Evolutionary conservation across 2,888 invertebrate genomes (phyloP).

Genomic region (Scaeva pyrastri): DNA sequence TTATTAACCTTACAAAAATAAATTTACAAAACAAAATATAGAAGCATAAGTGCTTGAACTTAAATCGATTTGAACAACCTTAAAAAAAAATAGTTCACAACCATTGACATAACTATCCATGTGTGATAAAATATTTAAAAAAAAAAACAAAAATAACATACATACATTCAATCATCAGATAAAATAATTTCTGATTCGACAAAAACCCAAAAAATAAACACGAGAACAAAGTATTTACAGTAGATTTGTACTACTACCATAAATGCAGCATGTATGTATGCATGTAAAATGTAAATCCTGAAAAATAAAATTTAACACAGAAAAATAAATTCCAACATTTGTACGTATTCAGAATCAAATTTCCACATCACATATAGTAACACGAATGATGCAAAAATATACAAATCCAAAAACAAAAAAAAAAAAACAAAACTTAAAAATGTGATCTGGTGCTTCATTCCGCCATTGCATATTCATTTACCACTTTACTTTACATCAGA

Average conservation of each 20-base stretch:
- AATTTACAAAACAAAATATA: no score
- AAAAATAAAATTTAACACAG: no score
- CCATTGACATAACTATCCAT: no score
- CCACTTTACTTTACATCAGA: slow-evolving; percentile 20
- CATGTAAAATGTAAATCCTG: no score
- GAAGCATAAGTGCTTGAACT: no score
- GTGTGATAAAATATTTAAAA: not conserved
- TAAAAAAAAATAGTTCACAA: no score
- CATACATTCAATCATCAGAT: not conserved
- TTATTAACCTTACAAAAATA: no score
- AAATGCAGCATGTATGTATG: no score
- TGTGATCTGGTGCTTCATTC: slow-evolving; percentile 21
- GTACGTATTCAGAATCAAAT: not conserved
- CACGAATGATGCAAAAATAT: not conserved
- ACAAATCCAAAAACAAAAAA: not conserved
- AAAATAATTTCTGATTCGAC: not conserved
- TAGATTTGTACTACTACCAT: no score
- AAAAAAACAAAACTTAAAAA: slow-evolving; percentile 4
- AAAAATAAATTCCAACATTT: not conserved
- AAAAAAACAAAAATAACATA: not conserved
- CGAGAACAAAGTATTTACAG: not conserved
- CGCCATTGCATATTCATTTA: slow-evolving; percentile 49
- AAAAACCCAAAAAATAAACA: not conserved
- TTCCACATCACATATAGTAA: not conserved
- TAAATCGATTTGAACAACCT: no score